Base-by-base conservation (phyloP, 2,888 invertebrate genomes). In the Brenthis hecate region DNA sequence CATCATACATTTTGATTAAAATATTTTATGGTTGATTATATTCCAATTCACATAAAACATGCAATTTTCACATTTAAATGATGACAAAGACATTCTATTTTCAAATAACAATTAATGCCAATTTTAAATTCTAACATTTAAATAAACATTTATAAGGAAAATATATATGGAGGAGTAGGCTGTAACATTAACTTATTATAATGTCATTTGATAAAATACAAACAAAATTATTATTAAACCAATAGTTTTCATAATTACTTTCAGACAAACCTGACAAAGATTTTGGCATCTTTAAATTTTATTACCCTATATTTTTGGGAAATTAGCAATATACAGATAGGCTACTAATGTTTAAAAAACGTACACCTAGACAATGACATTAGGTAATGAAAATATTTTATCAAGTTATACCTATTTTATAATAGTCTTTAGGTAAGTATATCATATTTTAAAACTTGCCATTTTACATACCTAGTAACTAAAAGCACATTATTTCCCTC, bases 1-100 rank as follows among this genome's bases (percentile, higher is more conserved):
- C 78, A 80, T 80, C 79, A 71, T 84, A 84, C 81, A 85, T 81
- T 83, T 80, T 78, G 83, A 83, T 79, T 66, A 69, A 64, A 62
- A 69, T 66, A 65, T 61, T 28, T 43, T 43, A 43, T 63, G 55
- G 32, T 60, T 69, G 66, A 16, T 64, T 66, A 50, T 50, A 50
- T 66, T 64, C 57, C 5, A 23, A 67, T 67, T 56, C 60, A 56
- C 60, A 55, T 47, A 63, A 60, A 62, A 55, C 54, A 56, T 65
- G 65, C 68, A 65, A 62, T 60, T 57, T 16, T 64, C 53, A 66
- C 62, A 66, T 60, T 56, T 71, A 50, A 50, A 64, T 57, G 53
- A 51, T 32, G 50, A 56, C 50, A 43, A 62, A 67, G 32, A 61
- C 56, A 56, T 67, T 62, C 51, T 47, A 56, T 64, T 56, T 63